Percentiles rank a stretch among this genome's conserved stretches.
These are phyloP conservation scores for Pteropus alecto DNA, from an alignment of 2,113 vertebrate genomes.

Conservation along the genomic window DNA sequence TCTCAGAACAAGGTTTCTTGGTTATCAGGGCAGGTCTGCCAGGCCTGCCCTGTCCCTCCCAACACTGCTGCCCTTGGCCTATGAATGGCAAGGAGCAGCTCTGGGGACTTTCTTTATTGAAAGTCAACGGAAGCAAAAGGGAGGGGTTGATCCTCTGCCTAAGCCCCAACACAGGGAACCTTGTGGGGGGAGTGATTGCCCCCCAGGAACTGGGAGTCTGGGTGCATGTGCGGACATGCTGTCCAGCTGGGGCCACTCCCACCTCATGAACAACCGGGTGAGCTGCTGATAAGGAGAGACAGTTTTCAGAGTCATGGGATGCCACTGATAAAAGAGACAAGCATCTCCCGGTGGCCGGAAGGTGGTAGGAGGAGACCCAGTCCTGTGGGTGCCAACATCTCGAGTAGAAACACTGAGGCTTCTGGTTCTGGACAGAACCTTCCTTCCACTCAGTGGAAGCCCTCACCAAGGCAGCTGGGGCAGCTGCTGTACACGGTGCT, in stretches of 20 bases:
- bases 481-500: neutral
- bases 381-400: neutral
- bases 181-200: fast-evolving
- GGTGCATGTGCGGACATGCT: neutral
- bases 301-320: slow-evolving; percentile 44
- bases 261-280: neutral
- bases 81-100: neutral
- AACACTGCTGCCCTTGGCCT: neutral
- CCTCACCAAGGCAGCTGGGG: neutral
- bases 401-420: slow-evolving; percentile 2
- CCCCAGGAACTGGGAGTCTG: neutral
- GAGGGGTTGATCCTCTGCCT: neutral
- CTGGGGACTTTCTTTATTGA: neutral
- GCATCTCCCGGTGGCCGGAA: slow-evolving; percentile 63
- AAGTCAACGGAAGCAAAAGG: neutral
- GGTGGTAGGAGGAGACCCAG: neutral
- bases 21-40: neutral
- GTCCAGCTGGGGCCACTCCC: neutral
- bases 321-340: slow-evolving; percentile 58
- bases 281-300: slow-evolving; percentile 51
- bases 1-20: neutral
- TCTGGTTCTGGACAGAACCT: neutral
- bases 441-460: neutral
- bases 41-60: neutral
- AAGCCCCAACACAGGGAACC: neutral